phyloP scores from a whole-genome alignment of 2,888 invertebrate genomes.

The Villa cingulata region DNA sequence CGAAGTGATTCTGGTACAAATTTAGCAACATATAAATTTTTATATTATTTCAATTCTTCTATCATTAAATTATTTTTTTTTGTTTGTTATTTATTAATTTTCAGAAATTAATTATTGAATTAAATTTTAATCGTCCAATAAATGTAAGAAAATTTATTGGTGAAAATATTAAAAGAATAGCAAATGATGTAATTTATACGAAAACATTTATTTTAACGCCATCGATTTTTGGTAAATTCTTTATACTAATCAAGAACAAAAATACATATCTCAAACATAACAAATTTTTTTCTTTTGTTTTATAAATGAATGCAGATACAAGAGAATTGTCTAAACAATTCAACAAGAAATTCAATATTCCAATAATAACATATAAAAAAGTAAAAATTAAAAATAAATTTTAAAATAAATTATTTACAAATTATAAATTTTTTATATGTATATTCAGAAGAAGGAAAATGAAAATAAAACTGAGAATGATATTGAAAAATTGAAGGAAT shows the following conservation, averaged over 20 bases:
- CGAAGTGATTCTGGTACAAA: slow-evolving; percentile 23
- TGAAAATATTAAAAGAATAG: slow-evolving; percentile 13
- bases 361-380: slow-evolving; percentile 9
- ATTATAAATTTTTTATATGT: not conserved
- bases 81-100: not conserved
- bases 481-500: slow-evolving; percentile 11
- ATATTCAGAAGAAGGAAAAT: not conserved
- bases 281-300: not conserved
- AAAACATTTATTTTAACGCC: slow-evolving; percentile 12
- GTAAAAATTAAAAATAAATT: not conserved
- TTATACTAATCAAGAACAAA: too few relatives aligned
- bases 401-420: too few relatives aligned
- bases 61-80: not conserved
- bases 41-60: not conserved
- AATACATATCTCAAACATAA: not conserved
- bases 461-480: slow-evolving; percentile 3
- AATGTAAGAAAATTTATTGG: slow-evolving; percentile 11
- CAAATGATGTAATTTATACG: slow-evolving; percentile 7
- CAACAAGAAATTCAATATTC: slow-evolving; percentile 9
- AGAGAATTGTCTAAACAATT: slow-evolving; percentile 1
- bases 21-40: not conserved
- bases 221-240: slow-evolving; percentile 10
- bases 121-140: slow-evolving; percentile 10
- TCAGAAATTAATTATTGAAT: slow-evolving; percentile 11
- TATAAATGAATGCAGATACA: slow-evolving; percentile 7